Conservation (phyloP, 2,797 vertebrate genomes). For the Mormyrus proboscirostris region DNA sequence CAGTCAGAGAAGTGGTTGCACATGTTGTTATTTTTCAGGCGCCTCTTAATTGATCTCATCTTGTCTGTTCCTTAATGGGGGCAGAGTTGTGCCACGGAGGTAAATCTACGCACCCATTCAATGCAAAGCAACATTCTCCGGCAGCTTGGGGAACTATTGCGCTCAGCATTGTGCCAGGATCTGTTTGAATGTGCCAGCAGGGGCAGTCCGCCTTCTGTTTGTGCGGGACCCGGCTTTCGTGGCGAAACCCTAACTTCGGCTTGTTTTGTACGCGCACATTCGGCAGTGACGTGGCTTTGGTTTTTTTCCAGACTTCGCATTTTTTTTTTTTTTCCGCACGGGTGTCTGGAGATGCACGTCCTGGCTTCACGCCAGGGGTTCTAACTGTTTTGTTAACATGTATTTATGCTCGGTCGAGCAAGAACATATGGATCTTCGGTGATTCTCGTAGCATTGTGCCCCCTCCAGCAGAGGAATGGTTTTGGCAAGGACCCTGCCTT, state of each 20-base stretch:
- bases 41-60: neutral
- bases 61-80: neutral
- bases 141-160: neutral
- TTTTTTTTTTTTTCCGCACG: neutral
- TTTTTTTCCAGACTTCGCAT: neutral
- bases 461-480: neutral
- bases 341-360: neutral
- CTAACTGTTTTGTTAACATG: neutral
- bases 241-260: neutral
- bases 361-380: neutral
- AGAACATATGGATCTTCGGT: slow-evolving; percentile 5
- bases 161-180: neutral
- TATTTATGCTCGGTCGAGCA: neutral
- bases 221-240: neutral
- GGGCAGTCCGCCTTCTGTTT: neutral
- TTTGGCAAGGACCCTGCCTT: neutral
- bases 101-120: neutral
- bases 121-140: neutral
- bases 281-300: neutral
- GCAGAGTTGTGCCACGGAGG: neutral
- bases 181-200: neutral
- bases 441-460: neutral
- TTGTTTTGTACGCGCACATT: neutral
- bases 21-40: neutral
- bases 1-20: neutral